Conservation (phyloP, 2,113 vertebrate species). For the Boleophthalmus pectinirostris region DNA sequence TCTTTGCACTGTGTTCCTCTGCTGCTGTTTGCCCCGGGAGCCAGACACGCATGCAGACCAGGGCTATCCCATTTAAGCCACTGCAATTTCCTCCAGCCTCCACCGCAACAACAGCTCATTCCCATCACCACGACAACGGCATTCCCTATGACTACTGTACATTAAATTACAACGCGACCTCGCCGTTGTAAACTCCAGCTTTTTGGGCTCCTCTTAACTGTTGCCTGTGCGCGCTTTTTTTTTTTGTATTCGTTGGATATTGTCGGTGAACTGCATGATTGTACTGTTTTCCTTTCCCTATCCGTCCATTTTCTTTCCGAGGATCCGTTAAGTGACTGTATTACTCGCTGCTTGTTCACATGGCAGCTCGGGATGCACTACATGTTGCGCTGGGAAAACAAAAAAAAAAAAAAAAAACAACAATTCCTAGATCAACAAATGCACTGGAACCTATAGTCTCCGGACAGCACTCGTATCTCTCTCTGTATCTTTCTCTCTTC, state of each 20-base stretch:
- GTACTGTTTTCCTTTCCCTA: conserved; percentile 1
- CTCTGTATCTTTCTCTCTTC: no score
- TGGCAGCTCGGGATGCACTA: conserved; percentile 23
- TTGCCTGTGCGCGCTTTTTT: conserved; percentile 3
- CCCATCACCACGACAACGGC: background rate
- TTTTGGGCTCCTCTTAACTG: background rate
- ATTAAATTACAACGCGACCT: conserved; percentile 5
- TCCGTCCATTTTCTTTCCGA: conserved; percentile 22
- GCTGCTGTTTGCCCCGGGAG: conserved; percentile 7
- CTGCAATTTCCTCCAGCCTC: background rate
- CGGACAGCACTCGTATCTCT: background rate
- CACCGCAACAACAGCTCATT: background rate
- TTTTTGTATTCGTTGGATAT: conserved; percentile 4
- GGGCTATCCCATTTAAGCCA: background rate
- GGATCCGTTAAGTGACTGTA: conserved; percentile 11
- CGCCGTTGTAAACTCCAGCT: conserved; percentile 1
- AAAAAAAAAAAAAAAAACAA: no score
- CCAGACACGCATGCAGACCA: conserved; percentile 5
- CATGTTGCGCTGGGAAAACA: conserved; percentile 39
- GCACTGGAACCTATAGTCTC: conserved; percentile 31
- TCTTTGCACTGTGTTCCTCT: conserved; percentile 3
- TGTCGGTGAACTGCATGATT: conserved; percentile 7
- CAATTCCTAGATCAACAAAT: conserved; percentile 33
- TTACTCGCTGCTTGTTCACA: conserved; percentile 23
- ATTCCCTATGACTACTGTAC: conserved; percentile 1